These are phyloP conservation scores for Amphipoea oculea DNA, from an alignment of 2,888 invertebrate genomes.

Conservation along the genomic window DNA sequence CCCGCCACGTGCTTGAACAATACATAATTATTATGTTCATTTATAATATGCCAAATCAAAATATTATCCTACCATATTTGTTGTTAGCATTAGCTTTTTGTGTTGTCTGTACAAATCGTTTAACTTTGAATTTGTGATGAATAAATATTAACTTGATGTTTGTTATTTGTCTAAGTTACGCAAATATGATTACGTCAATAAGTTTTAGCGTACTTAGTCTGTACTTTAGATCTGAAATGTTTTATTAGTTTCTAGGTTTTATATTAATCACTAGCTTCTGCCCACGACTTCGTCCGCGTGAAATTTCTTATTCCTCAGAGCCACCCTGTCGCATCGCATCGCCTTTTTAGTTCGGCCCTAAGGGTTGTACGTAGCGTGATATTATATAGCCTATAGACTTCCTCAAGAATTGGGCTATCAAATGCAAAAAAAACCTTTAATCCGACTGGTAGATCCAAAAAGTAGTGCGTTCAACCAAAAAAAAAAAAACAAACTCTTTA, in stretches of 20 bases:
- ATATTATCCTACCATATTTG: constrained; percentile 39
- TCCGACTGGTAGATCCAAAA: not conserved
- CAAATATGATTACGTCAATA: constrained; percentile 52
- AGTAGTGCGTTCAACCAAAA: not conserved
- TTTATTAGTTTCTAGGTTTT: constrained; percentile 30
- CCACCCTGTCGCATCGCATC: not conserved
- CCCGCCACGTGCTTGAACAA: constrained; percentile 14
- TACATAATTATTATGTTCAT: constrained; percentile 22
- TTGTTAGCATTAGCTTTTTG: constrained; percentile 42
- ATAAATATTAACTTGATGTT: constrained; percentile 54
- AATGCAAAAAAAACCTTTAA: not conserved
- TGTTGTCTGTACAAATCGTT: constrained; percentile 39
- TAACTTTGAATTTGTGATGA: constrained; percentile 41
- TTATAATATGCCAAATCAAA: constrained; percentile 34
- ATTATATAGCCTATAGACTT: not conserved
- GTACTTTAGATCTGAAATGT: constrained; percentile 19
- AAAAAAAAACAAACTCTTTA: not conserved
- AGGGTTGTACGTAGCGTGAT: too few species aligned
- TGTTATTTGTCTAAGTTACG: constrained; percentile 40
- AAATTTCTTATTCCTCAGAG: not conserved
- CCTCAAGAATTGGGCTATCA: not conserved
- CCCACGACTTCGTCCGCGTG: not conserved
- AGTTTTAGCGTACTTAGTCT: constrained; percentile 37
- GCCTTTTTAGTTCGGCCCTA: too few species aligned
- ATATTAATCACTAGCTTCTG: constrained; percentile 6